These are phyloP conservation scores for Cheumatopsyche charites DNA, from an alignment of 1,140 invertebrate species.

Conservation along the genomic window DNA sequence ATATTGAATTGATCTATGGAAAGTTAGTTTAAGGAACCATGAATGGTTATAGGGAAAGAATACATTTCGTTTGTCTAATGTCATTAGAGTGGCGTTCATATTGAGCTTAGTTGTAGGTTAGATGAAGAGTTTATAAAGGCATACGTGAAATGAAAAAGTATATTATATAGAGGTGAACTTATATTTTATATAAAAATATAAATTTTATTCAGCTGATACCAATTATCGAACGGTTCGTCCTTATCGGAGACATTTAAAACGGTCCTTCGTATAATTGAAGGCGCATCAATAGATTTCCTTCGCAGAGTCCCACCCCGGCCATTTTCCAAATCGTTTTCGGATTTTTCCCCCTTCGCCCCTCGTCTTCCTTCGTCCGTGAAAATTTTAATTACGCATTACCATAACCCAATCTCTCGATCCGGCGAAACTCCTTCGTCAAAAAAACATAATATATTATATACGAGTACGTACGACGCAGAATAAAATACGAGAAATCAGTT, in stretches of 20 bases:
- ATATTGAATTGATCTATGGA: too few relatives aligned
- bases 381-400: conserved; percentile 38
- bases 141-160: too few relatives aligned
- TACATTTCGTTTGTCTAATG: too few relatives aligned
- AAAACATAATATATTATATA: too few relatives aligned
- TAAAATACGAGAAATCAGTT: conserved; percentile 18
- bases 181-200: too few relatives aligned
- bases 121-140: too few relatives aligned
- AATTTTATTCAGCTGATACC: background rate
- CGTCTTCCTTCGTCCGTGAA: background rate
- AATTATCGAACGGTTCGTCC: conserved; percentile 3
- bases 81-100: too few relatives aligned
- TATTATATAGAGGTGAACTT: too few relatives aligned
- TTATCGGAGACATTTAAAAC: conserved; percentile 31
- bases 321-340: conserved; percentile 30
- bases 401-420: conserved; percentile 21
- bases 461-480: too few relatives aligned
- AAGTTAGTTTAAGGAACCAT: too few relatives aligned
- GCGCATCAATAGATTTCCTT: conserved; percentile 39
- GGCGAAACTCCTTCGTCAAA: conserved; percentile 35
- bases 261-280: conserved; percentile 39
- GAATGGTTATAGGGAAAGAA: too few relatives aligned
- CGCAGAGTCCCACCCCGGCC: conserved; percentile 1
- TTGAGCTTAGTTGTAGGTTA: too few relatives aligned
- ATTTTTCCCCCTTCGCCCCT: conserved; percentile 8